Conservation (phyloP, 1,140 invertebrate species). For the Zaprionus africanus region DNA sequence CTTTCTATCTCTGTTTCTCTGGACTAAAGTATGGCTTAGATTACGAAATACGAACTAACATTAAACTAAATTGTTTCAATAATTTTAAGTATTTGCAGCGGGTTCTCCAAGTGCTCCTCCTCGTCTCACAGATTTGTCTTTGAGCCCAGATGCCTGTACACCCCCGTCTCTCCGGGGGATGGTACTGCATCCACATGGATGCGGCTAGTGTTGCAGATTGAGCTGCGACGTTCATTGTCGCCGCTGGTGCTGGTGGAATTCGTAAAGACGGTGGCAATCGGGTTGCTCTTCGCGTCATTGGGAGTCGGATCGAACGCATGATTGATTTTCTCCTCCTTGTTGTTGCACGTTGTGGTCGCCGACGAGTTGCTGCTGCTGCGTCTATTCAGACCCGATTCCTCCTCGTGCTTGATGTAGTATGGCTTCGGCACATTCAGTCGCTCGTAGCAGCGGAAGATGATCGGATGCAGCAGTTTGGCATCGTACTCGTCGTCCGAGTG, state of each 20-base stretch:
- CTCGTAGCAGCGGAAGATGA: constrained; percentile 84
- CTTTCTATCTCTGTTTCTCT: constrained; percentile 15
- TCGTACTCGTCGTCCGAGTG: constrained; percentile 88
- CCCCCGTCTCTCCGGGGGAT: constrained; percentile 53
- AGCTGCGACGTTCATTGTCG: constrained; percentile 23
- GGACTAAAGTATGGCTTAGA: constrained; percentile 58
- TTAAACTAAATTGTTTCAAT: constrained; percentile 44
- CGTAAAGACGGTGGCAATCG: constrained; percentile 62
- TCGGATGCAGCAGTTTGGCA: constrained; percentile 88
- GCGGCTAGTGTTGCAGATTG: constrained; percentile 58
- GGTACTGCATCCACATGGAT: constrained; percentile 66
- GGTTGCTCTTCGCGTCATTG: constrained; percentile 62
- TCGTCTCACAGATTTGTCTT: constrained; percentile 49
- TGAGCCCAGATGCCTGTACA: constrained; percentile 59
- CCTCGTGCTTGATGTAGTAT: constrained; percentile 76
- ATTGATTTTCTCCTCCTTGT: constrained; percentile 74
- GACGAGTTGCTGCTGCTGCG: constrained; percentile 66
- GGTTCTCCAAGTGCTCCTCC: neutral
- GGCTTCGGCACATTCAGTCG: constrained; percentile 72
- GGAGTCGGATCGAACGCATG: constrained; percentile 66
- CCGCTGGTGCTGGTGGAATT: constrained; percentile 22
- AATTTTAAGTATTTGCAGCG: constrained; percentile 17
- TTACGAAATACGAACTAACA: constrained; percentile 45
- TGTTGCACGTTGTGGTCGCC: constrained; percentile 55
- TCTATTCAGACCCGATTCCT: constrained; percentile 67